Evolutionary conservation across 2,797 vertebrate genomes (phyloP).

Genomic region (Hyperoplus immaculatus): DNA sequence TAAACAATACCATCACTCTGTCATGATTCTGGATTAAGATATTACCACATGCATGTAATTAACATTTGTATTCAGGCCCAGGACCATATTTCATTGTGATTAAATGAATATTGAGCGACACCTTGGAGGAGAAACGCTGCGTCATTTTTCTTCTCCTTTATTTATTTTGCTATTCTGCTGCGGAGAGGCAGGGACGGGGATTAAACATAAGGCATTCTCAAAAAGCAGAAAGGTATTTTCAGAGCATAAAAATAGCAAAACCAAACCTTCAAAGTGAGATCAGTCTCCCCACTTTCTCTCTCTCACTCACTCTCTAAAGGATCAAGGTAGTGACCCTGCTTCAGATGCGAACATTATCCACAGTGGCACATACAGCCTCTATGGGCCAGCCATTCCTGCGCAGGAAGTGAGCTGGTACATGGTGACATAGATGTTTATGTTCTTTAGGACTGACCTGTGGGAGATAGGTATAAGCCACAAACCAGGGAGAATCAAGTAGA

Average conservation of each 20-base stretch:
- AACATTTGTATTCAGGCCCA: conserved; percentile 71
- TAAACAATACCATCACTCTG: conserved; percentile 78
- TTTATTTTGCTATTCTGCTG: neutral
- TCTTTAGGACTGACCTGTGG: conserved; percentile 16
- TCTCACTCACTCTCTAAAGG: conserved; percentile 1
- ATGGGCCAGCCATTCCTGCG: conserved; percentile 30
- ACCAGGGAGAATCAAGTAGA: conserved; percentile 55
- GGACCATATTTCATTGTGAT: conserved; percentile 69
- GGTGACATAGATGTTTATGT: conserved; percentile 21
- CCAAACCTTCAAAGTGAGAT: conserved; percentile 41
- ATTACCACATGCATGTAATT: conserved; percentile 76
- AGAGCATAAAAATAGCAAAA: conserved; percentile 61
- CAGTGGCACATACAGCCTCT: conserved; percentile 50
- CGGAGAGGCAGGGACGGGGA: conserved; percentile 41
- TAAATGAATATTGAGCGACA: conserved; percentile 65
- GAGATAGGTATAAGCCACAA: conserved; percentile 32
- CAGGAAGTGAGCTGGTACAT: conserved; percentile 33
- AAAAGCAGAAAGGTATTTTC: conserved; percentile 60
- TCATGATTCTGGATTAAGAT: conserved; percentile 72
- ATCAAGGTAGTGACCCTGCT: conserved; percentile 35
- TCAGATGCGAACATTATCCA: conserved; percentile 54
- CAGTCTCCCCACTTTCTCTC: conserved; percentile 19
- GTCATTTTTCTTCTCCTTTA: neutral
- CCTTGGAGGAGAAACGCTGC: conserved; percentile 43
- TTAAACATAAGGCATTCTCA: conserved; percentile 55